phyloP scores from a whole-genome alignment of 2,113 vertebrate species.

The Hiodon tergisus region DNA sequence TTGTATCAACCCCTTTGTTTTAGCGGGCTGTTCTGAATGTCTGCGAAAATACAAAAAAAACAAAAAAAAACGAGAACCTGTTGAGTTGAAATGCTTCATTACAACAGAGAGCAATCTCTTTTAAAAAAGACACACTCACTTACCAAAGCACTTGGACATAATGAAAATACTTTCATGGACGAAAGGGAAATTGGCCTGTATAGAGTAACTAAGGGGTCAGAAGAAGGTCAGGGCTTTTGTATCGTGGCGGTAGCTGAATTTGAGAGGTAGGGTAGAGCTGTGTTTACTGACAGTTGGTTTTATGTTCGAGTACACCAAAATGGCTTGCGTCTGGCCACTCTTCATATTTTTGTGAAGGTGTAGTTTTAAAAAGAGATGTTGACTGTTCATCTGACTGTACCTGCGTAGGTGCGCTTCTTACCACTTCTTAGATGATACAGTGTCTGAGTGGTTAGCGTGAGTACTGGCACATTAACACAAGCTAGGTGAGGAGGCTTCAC shows the following conservation, averaged over 20 bases:
- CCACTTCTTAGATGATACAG: no score
- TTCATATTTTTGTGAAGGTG: not conserved
- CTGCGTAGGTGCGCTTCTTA: no score
- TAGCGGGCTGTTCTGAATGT: constrained; percentile 18
- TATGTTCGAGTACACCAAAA: not conserved
- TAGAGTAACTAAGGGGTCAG: constrained; percentile 16
- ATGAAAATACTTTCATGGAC: constrained; percentile 7
- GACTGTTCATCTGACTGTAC: no score
- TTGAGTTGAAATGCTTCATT: not conserved
- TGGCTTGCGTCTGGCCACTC: not conserved
- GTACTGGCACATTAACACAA: no score
- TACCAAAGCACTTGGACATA: constrained; percentile 8
- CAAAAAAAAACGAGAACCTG: not conserved
- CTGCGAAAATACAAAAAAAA: not conserved
- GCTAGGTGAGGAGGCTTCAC: no score
- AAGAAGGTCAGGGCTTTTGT: constrained; percentile 2
- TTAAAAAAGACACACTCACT: constrained; percentile 11
- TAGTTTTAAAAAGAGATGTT: no score
- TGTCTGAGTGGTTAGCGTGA: no score
- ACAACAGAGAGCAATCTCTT: not conserved
- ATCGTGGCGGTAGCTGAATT: not conserved
- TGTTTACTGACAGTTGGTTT: not conserved
- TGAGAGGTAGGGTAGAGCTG: not conserved
- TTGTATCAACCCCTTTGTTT: constrained; percentile 24
- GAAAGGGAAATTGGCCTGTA: not conserved